Percentiles rank a stretch among this genome's conserved stretches.
Conservation (phyloP, 2,113 vertebrate genomes). For the Oncorhynchus kisutch region DNA sequence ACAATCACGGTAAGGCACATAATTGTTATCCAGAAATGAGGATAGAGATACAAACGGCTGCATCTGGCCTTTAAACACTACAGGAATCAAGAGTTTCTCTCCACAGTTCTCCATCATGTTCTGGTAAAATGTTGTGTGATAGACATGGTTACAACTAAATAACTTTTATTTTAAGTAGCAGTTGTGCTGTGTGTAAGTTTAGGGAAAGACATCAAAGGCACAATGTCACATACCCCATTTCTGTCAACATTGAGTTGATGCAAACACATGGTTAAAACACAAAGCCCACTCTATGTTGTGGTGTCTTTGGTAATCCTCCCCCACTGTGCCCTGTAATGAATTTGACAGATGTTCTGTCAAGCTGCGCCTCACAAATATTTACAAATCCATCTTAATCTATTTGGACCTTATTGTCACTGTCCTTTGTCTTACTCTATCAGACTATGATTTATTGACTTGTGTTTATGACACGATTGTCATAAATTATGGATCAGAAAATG, state of each 20-base stretch:
- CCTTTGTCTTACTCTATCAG: too few species aligned
- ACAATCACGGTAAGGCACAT: too few species aligned
- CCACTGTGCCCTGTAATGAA: not conserved
- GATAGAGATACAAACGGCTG: too few species aligned
- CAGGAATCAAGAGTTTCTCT: not conserved
- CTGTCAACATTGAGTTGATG: not conserved
- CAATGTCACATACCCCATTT: not conserved
- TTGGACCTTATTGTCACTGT: too few species aligned
- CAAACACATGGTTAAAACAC: not conserved
- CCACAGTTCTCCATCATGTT: not conserved
- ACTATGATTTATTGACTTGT: too few species aligned
- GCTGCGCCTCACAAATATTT: not conserved
- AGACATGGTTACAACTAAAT: not conserved
- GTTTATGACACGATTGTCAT: too few species aligned
- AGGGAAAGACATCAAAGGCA: not conserved
- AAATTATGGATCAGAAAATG: too few species aligned
- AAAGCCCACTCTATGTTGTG: not conserved
- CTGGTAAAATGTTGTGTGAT: not conserved
- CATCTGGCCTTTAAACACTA: too few species aligned
- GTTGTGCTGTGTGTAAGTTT: not conserved
- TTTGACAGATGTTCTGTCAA: constrained; percentile 4
- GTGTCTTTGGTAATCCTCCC: too few species aligned
- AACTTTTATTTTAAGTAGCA: not conserved
- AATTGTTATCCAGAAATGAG: too few species aligned
- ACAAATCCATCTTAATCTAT: too few species aligned